Evolutionary conservation across 2,113 vertebrate genomes (phyloP), one percentile per base, ranked within the genome.

Genomic region (Globicephala melas): DNA sequence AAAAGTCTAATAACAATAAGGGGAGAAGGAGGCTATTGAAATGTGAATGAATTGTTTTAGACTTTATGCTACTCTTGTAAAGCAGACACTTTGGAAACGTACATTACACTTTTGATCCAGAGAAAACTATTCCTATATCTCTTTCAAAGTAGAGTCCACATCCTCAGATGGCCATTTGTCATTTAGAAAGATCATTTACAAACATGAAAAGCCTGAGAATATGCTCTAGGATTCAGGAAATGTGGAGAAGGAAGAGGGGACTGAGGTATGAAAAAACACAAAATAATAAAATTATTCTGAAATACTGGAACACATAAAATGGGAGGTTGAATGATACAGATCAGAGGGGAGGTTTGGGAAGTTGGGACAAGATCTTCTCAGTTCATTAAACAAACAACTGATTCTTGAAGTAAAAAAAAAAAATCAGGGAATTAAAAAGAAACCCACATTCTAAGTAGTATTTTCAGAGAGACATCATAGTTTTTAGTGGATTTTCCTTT

Each of bases 401-500:
- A 33, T 91, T 89, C 55, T 41, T 76, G 26, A 74, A 92, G 68
- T 67, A 31, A 95, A 97, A 79, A 73, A 87, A 36, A 36, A 55
- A 92, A 94, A 79, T 41, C 38, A 79, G 23, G 17, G 13, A 77
- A 67, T 86, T 79, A 38, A 76, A 96, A 94, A 94, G 63, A 41
- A 31, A 31, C 23, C 38, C 28, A 58, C 77, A 92, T 91, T 86
- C 89, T 95, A 94, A 94, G 87, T 97, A 88, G 85, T 95, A 80
- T 89, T 93, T 95, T 96, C 80, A 87, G 80, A 93, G 28, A 82
- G 33, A 95, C 31, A 79, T 4, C 36, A 44, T 65, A 73, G 31
- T 96, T 93, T 90, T 77, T 96, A 87, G 76, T 94, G 81, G 13
- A 63, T 93, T 97, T 79, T 93, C 74, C 25, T 89, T 28, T 80